phyloP scores from a whole-genome alignment of 2,113 vertebrate species.

The Anolis sagrei region DNA sequence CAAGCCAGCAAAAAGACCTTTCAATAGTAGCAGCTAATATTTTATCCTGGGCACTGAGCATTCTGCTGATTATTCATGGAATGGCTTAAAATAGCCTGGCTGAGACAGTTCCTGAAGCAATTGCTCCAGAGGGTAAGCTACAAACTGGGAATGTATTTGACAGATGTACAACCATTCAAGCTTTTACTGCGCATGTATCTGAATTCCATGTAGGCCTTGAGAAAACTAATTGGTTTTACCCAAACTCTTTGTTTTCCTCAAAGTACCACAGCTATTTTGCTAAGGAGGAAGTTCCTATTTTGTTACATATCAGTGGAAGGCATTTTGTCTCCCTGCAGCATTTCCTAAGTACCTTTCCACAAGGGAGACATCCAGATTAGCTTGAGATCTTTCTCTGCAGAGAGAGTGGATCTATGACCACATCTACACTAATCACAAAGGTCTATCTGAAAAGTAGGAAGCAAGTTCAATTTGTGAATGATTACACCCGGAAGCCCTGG shows the following conservation, averaged over 20 bases:
- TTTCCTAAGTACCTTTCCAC: neutral
- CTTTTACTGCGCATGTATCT: neutral
- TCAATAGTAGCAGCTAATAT: neutral
- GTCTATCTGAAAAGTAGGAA: too few relatives aligned
- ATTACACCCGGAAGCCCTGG: too few relatives aligned
- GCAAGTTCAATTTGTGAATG: too few relatives aligned
- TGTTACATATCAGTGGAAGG: too few relatives aligned
- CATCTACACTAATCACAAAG: neutral
- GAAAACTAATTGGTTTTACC: neutral
- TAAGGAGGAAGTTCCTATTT: neutral
- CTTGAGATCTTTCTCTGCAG: neutral
- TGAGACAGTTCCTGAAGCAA: neutral
- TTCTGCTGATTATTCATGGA: constrained; percentile 5
- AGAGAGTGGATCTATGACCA: too few relatives aligned
- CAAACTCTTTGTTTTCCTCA: neutral
- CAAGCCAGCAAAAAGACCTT: neutral
- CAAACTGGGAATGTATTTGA: neutral
- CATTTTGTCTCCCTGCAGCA: neutral
- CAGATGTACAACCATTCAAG: neutral
- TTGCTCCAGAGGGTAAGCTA: neutral
- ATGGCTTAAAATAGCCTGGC: constrained; percentile 14
- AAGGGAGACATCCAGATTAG: neutral
- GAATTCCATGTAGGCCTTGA: too few relatives aligned
- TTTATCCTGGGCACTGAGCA: neutral
- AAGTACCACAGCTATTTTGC: neutral